Evolutionary conservation across 2,113 vertebrate genomes (phyloP), one percentile per base, ranked within the genome.

Genomic region (Rhagologus leucostigma): DNA sequence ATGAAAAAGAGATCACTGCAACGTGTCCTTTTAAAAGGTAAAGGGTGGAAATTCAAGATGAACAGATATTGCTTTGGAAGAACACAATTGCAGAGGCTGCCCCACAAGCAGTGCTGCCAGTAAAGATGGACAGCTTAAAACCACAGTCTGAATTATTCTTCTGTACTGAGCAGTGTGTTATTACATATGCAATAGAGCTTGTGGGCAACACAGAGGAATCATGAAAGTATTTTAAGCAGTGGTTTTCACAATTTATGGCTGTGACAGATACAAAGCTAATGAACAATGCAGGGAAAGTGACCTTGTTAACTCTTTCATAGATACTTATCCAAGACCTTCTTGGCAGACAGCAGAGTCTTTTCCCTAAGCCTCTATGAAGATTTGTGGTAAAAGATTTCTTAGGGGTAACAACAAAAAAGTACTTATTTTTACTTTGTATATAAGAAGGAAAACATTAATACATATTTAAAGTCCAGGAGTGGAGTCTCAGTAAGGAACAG

Each of bases 211-310:
- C 22, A 63, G 47, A 88, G 47, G 63, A 86, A 93, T 90, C 71
- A 63, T 86, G 68, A 44, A 94, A 94, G 26, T 88, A 96, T 93
- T 90, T 93, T 90, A 94, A 90, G 67, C 60, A 74, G 68, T 1
- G 63, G 24, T 86, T 96, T 97, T 97, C 47, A 86, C 63, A 86
- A 44, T 94, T 93, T 88, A 85, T 59, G 46, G 7, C 71, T 86
- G 47, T 74, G 71, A 93, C 60, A 90, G 63, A 83, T 80, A 93
- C 27, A 52, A 50, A 77, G 33, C 46, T 88, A 88, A 91, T 91
- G 70, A 94, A 50, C 41, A 65, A 29, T 55, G 24, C 6, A 18
- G 41, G 62, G 46, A 89, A 84, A 93, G 33, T 60, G 71, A 85
- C 70, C 57, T 50, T 67, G 7, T 87, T 91, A 91, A 91, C 50